A percentile compares a stretch with the other conserved stretches of the same genome.
Conservation (phyloP, 2,888 invertebrate species). For the Dugesia japonica region DNA sequence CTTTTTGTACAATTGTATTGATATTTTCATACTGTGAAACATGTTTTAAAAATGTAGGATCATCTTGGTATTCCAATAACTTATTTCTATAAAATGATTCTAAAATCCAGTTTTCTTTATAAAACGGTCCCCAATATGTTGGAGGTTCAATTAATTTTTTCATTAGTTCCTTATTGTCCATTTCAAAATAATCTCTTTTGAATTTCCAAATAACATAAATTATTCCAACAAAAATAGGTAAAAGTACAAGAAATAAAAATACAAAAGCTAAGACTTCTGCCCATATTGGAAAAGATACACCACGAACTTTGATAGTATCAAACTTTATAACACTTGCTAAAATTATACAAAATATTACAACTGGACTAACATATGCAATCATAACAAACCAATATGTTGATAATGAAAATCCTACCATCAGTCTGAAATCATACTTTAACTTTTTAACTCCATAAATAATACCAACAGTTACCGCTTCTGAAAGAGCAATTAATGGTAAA, state of each 20-base stretch:
- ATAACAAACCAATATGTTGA: neutral
- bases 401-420: neutral
- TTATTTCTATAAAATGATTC: neutral
- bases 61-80: neutral
- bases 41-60: neutral
- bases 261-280: neutral
- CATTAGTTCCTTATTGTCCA: neutral
- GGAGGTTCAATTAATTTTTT: neutral
- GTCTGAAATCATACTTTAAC: neutral
- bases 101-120: neutral
- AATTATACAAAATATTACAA: neutral
- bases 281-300: neutral
- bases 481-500: slow-evolving; percentile 35
- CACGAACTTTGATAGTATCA: neutral
- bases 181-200: neutral
- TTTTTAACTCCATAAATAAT: slow-evolving; percentile 41
- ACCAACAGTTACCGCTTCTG: slow-evolving; percentile 42
- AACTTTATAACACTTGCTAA: neutral
- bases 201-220: neutral
- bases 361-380: neutral
- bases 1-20: neutral
- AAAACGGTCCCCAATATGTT: neutral
- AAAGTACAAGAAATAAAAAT: neutral
- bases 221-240: neutral
- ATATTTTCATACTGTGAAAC: neutral